phyloP scores from a whole-genome alignment of 1,140 invertebrate species.

The Formica selysi region DNA sequence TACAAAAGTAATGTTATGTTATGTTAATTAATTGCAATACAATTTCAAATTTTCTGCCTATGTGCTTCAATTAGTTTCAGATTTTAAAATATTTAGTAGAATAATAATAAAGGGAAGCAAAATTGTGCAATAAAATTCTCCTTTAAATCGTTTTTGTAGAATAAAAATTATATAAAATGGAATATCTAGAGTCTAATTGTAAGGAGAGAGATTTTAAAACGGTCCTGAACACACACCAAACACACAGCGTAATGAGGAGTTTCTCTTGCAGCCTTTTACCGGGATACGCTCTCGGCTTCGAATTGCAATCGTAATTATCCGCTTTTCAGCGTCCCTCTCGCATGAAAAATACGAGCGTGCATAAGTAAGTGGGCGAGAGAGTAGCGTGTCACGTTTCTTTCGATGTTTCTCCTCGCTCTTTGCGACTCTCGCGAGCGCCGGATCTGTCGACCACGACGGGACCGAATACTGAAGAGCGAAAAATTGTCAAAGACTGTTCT shows the following conservation, averaged over 20 bases:
- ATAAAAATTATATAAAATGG: not conserved
- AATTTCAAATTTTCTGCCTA: not conserved
- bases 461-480: constrained; percentile 29
- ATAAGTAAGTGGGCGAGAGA: constrained; percentile 72
- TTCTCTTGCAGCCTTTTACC: constrained; percentile 64
- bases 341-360: constrained; percentile 75
- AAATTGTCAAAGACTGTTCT: constrained; percentile 51
- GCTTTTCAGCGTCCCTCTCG: constrained; percentile 73
- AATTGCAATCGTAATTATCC: constrained; percentile 78
- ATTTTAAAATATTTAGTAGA: not conserved
- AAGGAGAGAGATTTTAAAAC: constrained; percentile 20
- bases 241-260: constrained; percentile 58
- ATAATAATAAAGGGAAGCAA: not conserved
- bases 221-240: constrained; percentile 1
- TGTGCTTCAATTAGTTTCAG: not conserved
- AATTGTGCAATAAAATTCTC: not conserved
- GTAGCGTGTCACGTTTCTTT: constrained; percentile 65
- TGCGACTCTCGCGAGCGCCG: constrained; percentile 9
- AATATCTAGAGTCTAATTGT: not conserved
- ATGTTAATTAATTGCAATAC: constrained; percentile 17
- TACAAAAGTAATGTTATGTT: constrained; percentile 1
- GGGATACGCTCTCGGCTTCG: constrained; percentile 62
- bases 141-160: not conserved
- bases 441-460: not conserved
- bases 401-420: not conserved